Percentiles rank a stretch among this genome's conserved stretches.
Evolutionary conservation across 2,113 vertebrate genomes (phyloP).

Genomic region (Thalassoma bifasciatum): DNA sequence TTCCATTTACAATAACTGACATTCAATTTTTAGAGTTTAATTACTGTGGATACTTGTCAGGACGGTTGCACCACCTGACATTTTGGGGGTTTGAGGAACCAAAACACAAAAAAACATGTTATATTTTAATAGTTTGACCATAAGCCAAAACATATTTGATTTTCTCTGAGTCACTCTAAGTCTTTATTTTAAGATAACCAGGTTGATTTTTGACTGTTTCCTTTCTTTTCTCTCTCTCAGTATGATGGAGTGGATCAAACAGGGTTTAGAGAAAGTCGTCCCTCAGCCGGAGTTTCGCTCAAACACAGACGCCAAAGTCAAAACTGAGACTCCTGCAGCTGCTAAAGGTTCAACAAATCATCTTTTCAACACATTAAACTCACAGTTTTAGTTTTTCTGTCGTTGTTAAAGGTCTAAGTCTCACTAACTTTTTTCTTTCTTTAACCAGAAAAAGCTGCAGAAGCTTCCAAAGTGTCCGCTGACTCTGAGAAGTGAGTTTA

Average conservation of each 20-base stretch:
- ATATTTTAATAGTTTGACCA: too few relatives aligned
- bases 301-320: conserved; percentile 39
- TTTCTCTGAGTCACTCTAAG: too few relatives aligned
- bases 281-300: conserved; percentile 73
- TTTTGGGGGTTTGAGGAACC: too few relatives aligned
- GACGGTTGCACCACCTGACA: too few relatives aligned
- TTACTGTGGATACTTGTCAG: too few relatives aligned
- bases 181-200: too few relatives aligned
- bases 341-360: conserved; percentile 19
- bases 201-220: too few relatives aligned
- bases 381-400: not conserved
- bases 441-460: not conserved
- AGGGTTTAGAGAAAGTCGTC: conserved; percentile 79
- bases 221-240: conserved; percentile 53
- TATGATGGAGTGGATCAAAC: conserved; percentile 81
- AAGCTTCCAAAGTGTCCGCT: conserved; percentile 15
- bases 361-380: not conserved
- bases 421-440: not conserved
- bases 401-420: not conserved
- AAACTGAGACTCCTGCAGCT: conserved; percentile 26
- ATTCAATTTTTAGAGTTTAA: too few relatives aligned
- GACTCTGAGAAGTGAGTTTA: conserved; percentile 50
- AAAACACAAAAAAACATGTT: too few relatives aligned
- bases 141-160: too few relatives aligned
- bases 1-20: too few relatives aligned